These are phyloP conservation scores for Sebastes nivosus DNA, from an alignment of 2,797 vertebrate genomes.

Conservation along the genomic window DNA sequence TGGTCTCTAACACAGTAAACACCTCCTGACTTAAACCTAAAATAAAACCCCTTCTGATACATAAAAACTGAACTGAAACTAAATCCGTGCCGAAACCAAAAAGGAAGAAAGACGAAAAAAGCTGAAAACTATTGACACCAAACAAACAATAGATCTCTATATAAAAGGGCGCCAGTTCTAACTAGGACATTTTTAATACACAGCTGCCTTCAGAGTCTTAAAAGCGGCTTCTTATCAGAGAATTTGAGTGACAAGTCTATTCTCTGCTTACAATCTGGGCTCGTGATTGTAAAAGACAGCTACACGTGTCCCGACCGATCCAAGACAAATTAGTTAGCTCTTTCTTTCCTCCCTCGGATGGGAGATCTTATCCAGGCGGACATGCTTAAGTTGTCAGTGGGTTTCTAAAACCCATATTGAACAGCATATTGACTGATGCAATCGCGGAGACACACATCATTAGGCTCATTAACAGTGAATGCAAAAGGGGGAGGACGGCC, in stretches of 20 bases:
- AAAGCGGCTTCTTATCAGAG: conserved; percentile 71
- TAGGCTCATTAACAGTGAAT: conserved; percentile 80
- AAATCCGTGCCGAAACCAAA: conserved; percentile 24
- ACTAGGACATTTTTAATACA: conserved; percentile 58
- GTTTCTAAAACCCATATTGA: conserved; percentile 79
- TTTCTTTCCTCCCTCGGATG: conserved; percentile 58
- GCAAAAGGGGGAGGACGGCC: conserved; percentile 69
- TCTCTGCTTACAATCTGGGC: conserved; percentile 74
- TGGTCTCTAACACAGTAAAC: conserved; percentile 48
- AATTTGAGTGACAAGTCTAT: conserved; percentile 73
- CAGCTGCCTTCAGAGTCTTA: conserved; percentile 54
- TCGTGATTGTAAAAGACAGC: conserved; percentile 77
- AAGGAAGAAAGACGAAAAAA: neutral
- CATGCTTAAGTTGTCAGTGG: conserved; percentile 80
- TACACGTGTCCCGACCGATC: conserved; percentile 77
- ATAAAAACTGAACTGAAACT: conserved; percentile 19
- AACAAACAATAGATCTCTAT: conserved; percentile 34
- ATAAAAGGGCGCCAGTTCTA: conserved; percentile 21
- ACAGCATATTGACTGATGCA: conserved; percentile 82
- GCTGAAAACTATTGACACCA: conserved; percentile 11
- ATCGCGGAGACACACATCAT: conserved; percentile 81
- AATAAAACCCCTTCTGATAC: conserved; percentile 32
- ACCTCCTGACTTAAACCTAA: conserved; percentile 39
- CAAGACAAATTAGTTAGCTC: conserved; percentile 76
- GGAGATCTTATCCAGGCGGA: conserved; percentile 80